Conservation (phyloP, 2,888 invertebrate genomes). For the Anoncus sp. region DNA sequence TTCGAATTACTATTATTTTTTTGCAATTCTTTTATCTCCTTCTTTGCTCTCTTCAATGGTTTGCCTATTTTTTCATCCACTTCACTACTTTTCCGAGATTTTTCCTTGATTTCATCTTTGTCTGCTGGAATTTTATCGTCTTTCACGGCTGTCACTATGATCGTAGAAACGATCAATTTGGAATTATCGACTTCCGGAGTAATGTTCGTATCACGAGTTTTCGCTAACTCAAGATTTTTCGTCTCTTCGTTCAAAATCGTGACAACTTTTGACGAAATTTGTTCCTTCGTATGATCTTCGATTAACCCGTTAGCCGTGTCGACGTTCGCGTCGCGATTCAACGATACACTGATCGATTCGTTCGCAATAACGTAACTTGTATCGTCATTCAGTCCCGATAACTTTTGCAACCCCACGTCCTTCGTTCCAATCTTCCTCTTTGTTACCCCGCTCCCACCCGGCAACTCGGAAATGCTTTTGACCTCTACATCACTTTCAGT, state of each 20-base stretch:
- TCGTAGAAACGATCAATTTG: background rate
- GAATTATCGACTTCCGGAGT: background rate
- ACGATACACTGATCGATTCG: slow-evolving; percentile 47
- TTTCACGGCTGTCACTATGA: background rate
- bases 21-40: slow-evolving; percentile 22
- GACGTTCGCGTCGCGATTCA: slow-evolving; percentile 33
- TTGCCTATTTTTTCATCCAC: slow-evolving; percentile 16
- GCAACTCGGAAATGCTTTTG: slow-evolving; percentile 66
- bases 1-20: slow-evolving; percentile 3
- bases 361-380: slow-evolving; percentile 18
- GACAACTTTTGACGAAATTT: background rate
- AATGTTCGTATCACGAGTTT: background rate
- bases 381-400: slow-evolving; percentile 39
- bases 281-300: background rate
- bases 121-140: background rate
- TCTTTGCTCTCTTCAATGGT: slow-evolving; percentile 20
- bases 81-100: background rate
- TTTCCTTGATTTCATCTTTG: background rate
- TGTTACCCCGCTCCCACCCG: slow-evolving; percentile 25
- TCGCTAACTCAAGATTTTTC: background rate
- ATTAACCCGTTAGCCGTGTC: background rate
- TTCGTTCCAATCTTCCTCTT: slow-evolving; percentile 51
- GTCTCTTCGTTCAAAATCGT: background rate
- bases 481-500: slow-evolving; percentile 70
- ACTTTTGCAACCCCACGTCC: slow-evolving; percentile 45